A percentile compares a stretch with the other conserved stretches of the same genome.
phyloP scores from a whole-genome alignment of 2,797 vertebrate genomes.

The Lagorchestes hirsutus region DNA sequence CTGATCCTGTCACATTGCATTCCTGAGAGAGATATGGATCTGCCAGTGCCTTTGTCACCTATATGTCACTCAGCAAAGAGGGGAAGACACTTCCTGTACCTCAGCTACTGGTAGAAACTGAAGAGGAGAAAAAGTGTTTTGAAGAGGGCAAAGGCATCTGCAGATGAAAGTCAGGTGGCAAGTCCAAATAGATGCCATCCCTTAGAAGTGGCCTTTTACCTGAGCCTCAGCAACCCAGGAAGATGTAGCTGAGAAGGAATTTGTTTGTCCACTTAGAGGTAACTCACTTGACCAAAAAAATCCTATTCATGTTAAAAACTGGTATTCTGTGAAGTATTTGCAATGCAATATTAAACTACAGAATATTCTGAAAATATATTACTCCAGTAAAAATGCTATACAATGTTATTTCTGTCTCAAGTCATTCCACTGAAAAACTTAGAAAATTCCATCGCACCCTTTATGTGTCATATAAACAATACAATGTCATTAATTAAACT shows the following conservation, averaged over 20 bases:
- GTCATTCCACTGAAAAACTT: constrained; percentile 1
- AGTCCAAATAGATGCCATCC: constrained; percentile 83
- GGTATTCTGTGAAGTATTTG: constrained; percentile 67
- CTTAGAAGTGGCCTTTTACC: constrained; percentile 81
- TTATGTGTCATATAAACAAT: constrained; percentile 71
- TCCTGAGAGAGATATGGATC: constrained; percentile 89
- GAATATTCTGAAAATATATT: constrained; percentile 58
- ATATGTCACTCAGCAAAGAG: constrained; percentile 93
- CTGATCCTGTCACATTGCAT: constrained; percentile 87
- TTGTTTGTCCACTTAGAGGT: neutral
- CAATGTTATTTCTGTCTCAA: constrained; percentile 23
- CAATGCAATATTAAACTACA: constrained; percentile 69
- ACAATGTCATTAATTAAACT: constrained; percentile 83
- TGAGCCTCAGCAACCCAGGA: neutral
- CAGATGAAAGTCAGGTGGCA: constrained; percentile 93
- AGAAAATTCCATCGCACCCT: constrained; percentile 63
- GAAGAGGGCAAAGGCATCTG: constrained; percentile 95
- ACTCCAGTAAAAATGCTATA: neutral
- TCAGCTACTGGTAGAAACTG: constrained; percentile 92
- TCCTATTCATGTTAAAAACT: constrained; percentile 62
- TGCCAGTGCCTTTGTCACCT: constrained; percentile 95
- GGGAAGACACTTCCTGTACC: constrained; percentile 91
- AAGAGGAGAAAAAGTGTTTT: constrained; percentile 93
- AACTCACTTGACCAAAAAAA: constrained; percentile 55
- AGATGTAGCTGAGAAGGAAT: neutral